Base-by-base conservation (phyloP, 2,113 vertebrate species). In the Picathartes gymnocephalus region DNA sequence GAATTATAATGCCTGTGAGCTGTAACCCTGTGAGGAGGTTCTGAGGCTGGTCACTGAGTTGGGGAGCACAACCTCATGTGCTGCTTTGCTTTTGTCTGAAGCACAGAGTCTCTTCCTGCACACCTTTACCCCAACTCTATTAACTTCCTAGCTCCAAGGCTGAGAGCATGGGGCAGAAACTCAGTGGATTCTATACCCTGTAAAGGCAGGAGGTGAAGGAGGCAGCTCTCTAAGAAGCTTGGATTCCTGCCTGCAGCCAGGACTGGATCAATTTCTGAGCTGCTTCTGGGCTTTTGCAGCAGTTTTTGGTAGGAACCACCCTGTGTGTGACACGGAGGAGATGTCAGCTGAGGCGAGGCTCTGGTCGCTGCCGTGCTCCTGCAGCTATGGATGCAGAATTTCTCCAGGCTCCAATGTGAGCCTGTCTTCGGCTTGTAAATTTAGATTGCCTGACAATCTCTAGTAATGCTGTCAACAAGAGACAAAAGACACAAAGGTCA, bases 351-450 rank as follows among this genome's bases (percentile, higher is more conserved):
- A 57, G 64, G 40, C 15, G 5, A 30, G 71, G 4, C 47, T 60
- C n/a, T 33, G 4, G 47, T 13, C 1, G 0, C 77, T 61, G 2
- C 50, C 1, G 4, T 0, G 0, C 25, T 81, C 50, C 45, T 86
- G 73, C 57, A 66, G 68, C 58, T 31, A 1, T 11, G 68, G 71
- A 20, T 81, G 56, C 85, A 62, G 51, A 51, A 77, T 81, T 81
- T 58, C 57, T 50, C 50, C 2, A 3, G 69, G 30, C 48, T 88
- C 83, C 13, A 0, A 5, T 25, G 60, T 23, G 39, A 92, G 54
- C 62, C 70, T 86, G 88, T 89, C 87, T 78, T 73, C 84, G 44
- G 76, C 82, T 79, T 80, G 88, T 96, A 87, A 90, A 95, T 84
- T 68, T 44, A 76, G 81, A 74, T 86, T 90, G 79, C 80, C 65